Percentiles rank a stretch among this genome's conserved stretches.
Evolutionary conservation across 2,797 vertebrate species (phyloP).

Genomic region (Erpetoichthys calabaricus): DNA sequence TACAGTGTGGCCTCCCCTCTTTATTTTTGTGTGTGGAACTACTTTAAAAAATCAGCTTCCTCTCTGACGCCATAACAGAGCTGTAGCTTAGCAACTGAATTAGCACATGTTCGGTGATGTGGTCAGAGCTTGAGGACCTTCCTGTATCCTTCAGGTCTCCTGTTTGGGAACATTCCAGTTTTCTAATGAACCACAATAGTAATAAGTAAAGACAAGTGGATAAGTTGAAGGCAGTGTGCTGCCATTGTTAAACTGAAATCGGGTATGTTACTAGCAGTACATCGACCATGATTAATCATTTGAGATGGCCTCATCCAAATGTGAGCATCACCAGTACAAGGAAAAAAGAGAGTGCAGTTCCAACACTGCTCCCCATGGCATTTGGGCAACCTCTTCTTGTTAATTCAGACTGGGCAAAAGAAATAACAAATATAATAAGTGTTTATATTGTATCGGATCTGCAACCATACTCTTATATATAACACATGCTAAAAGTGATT

Average conservation of each 20-base stretch:
- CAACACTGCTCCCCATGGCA: constrained; percentile 7
- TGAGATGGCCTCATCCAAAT: constrained; percentile 6
- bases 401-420: constrained; percentile 9
- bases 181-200: constrained; percentile 12
- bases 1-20: no score
- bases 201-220: constrained; percentile 7
- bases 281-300: constrained; percentile 3
- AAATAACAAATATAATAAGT: constrained; percentile 15
- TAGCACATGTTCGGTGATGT: no score
- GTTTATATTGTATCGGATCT: constrained; percentile 14
- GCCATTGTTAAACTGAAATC: constrained; percentile 9
- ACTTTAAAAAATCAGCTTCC: no score
- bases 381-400: constrained; percentile 15
- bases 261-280: constrained; percentile 7
- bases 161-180: constrained; percentile 14
- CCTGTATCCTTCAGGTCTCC: constrained; percentile 5
- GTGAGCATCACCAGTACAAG: constrained; percentile 6
- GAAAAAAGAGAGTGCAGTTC: no score
- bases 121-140: constrained; percentile 3
- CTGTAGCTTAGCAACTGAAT: no score
- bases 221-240: constrained; percentile 5
- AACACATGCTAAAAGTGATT: constrained; percentile 12
- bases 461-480: constrained; percentile 16
- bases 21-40: no score
- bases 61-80: no score